Conservation (phyloP, 2,113 vertebrate genomes). For the Sinocyclocheilus anophthalmus region DNA sequence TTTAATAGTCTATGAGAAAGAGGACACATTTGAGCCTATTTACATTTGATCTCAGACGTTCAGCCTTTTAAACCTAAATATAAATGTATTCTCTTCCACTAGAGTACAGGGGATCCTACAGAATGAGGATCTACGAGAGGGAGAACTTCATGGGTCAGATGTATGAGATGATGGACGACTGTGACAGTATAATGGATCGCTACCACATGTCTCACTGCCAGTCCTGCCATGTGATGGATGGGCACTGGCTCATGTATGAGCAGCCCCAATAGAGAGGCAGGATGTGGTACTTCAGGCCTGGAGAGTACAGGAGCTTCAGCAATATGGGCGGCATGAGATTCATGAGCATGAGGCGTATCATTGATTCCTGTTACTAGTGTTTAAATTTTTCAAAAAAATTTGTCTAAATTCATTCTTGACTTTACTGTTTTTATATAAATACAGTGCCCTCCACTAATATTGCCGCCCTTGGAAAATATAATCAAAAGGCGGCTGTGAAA, state of each 20-base stretch:
- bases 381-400: no score
- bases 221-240: constrained; percentile 77
- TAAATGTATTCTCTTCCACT: no score
- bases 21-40: no score
- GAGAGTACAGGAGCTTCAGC: constrained; percentile 71
- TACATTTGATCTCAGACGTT: no score
- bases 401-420: no score
- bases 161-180: constrained; percentile 28
- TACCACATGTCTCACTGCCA: constrained; percentile 42
- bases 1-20: no score
- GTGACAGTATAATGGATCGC: constrained; percentile 20
- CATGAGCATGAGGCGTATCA: constrained; percentile 38
- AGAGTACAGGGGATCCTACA: no score
- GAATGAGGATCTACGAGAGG: constrained; percentile 16
- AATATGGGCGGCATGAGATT: constrained; percentile 13
- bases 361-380: constrained; percentile 8
- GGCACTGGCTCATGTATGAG: constrained; percentile 77
- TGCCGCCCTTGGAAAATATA: no score
- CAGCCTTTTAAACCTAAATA: no score
- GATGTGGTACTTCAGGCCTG: constrained; percentile 69
- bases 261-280: constrained; percentile 72
- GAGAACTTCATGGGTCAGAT: constrained; percentile 33
- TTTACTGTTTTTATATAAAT: no score
- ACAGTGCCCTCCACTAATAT: no score
- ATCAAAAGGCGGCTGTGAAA: no score